Evolutionary conservation across 2,888 invertebrate genomes (phyloP), one percentile per base, ranked within the genome.

Genomic region (Drosophila sordidula): DNA sequence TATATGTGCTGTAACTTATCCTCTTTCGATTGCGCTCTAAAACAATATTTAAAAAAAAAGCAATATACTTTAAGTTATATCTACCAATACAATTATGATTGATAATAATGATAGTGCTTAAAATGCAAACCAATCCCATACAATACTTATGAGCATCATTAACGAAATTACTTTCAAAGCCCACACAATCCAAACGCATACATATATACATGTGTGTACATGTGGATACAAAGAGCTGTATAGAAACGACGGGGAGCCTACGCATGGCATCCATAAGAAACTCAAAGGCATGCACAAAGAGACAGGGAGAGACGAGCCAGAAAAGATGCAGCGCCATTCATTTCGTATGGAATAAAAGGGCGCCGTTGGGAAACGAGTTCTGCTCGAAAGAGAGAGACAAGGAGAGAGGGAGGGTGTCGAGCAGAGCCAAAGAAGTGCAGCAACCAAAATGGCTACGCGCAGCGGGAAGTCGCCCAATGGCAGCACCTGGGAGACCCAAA

Each of bases 401-500:
- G 4, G 16, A 41, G 18, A 44, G 34, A 29, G 14, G 52, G 6
- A 6, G 51, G 49, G 59, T 54, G 55, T 8, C 25, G 39, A 47
- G 49, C 64, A 65, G 45, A 42, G 41, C 25, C 41, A 55, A 62
- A 64, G 70, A 83, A 70, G 38, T 62, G 71, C 69, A 59, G 14
- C 56, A 66, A 44, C 61, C 70, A 80, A 84, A 86, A 83, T 88
- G 87, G 83, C 87, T 88, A 72, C 72, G 50, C 39, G 39, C 50
- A 47, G 49, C 75, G 46, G 66, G 61, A 69, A 56, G 66, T 69
- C 29, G 80, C 63, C 88, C 86, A 86, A 71, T 62, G 58, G 68
- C 63, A 79, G 75, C 52, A 64, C 45, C 51, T 26, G 58, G 36
- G 16, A 29, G 25, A 47, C 8, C 4, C 34, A 12, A 12, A 42